phyloP scores from a whole-genome alignment of 2,888 invertebrate genomes.

The Acrobeloides nanus region DNA sequence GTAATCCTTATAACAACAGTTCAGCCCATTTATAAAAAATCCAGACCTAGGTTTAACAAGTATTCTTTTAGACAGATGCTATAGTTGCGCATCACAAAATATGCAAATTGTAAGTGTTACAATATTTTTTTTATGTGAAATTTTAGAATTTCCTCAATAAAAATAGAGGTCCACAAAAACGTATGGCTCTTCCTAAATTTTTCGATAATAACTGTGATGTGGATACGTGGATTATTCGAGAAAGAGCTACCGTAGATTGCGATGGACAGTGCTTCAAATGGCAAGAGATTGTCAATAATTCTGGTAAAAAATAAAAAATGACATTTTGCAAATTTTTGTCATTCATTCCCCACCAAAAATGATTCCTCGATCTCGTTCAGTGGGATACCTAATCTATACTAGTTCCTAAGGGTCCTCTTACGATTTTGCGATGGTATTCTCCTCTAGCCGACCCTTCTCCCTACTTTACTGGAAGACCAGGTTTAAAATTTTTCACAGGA shows the following conservation, averaged over 20 bases:
- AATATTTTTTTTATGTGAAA: background rate
- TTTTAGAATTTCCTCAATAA: constrained; percentile 45
- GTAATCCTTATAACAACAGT: no score
- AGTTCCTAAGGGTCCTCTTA: no score
- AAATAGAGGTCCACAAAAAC: constrained; percentile 36
- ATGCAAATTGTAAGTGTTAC: constrained; percentile 32
- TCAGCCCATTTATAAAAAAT: no score
- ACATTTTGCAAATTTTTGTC: no score
- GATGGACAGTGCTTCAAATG: constrained; percentile 46
- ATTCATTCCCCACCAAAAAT: no score
- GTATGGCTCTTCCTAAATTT: constrained; percentile 32
- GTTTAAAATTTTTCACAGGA: no score
- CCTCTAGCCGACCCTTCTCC: no score
- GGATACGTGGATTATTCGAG: constrained; percentile 42
- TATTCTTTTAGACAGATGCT: constrained; percentile 46
- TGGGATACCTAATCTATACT: no score
- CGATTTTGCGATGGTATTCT: no score
- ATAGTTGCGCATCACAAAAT: constrained; percentile 48
- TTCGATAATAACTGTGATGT: constrained; percentile 45
- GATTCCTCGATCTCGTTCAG: no score
- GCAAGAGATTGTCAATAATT: constrained; percentile 47
- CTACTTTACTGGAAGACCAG: no score
- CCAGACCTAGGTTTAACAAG: no score
- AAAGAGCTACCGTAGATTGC: constrained; percentile 45
- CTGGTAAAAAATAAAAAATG: constrained; percentile 29